Evolutionary conservation across 2,113 vertebrate genomes (phyloP).

Genomic region (Lethenteron camtschaticum): DNA sequence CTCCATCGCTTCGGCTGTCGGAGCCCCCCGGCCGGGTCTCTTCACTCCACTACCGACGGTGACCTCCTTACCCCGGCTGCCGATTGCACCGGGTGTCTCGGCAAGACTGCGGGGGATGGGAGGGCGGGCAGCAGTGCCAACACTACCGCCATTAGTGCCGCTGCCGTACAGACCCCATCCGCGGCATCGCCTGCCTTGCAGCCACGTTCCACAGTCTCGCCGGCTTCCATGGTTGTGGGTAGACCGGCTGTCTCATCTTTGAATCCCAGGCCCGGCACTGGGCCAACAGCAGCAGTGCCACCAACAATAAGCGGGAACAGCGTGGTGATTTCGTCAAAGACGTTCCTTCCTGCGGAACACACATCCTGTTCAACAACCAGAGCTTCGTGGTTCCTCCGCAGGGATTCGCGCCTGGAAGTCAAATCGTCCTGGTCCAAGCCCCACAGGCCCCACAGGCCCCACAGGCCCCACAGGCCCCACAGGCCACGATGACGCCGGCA

Average conservation of each 20-base stretch:
- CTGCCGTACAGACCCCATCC: slow-evolving; percentile 21
- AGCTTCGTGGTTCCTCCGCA: slow-evolving; percentile 70
- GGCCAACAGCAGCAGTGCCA: slow-evolving; percentile 17
- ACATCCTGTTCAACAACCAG: slow-evolving; percentile 68
- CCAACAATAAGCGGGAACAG: slow-evolving; percentile 29
- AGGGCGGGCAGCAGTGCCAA: slow-evolving; percentile 17
- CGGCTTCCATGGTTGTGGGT: slow-evolving; percentile 19
- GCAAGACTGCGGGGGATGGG: no score
- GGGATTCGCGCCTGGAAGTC: slow-evolving; percentile 66
- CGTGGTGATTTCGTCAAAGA: slow-evolving; percentile 64
- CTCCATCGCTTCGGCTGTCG: slow-evolving; percentile 24
- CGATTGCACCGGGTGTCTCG: slow-evolving; percentile 12
- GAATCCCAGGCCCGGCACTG: slow-evolving; percentile 14
- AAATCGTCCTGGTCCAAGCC: slow-evolving; percentile 33
- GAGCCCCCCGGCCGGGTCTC: slow-evolving; percentile 16
- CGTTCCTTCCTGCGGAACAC: slow-evolving; percentile 64
- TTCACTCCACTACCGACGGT: slow-evolving; percentile 17
- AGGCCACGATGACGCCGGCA: no score
- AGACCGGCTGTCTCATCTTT: slow-evolving; percentile 15
- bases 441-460: no score
- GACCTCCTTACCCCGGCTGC: slow-evolving; percentile 17
- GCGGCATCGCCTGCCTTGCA: slow-evolving; percentile 18
- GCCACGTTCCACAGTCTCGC: slow-evolving; percentile 19
- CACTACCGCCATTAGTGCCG: slow-evolving; percentile 19
- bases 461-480: no score